phyloP scores from a whole-genome alignment of 2,113 vertebrate genomes.

The human (Homo sapiens) region DNA sequence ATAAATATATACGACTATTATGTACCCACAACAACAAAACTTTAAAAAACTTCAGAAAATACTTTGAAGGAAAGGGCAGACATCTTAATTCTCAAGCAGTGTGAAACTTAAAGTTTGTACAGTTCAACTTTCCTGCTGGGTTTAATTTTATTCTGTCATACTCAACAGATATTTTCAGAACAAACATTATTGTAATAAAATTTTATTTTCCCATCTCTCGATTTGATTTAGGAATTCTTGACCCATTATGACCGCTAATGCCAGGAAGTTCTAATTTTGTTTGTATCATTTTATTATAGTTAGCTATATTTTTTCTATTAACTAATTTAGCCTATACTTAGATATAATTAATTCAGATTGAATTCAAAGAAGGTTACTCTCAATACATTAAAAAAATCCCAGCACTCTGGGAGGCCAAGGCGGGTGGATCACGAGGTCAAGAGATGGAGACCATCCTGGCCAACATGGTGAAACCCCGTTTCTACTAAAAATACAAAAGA shows the following conservation, averaged over 20 bases:
- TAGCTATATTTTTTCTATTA: background rate
- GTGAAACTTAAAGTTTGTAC: background rate
- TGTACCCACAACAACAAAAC: too few species aligned
- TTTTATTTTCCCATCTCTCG: background rate
- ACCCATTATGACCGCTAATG: background rate
- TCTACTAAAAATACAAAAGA: too few species aligned
- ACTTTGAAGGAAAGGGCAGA: background rate
- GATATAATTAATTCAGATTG: background rate
- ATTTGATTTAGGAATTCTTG: background rate
- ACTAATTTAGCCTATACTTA: background rate
- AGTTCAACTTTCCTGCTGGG: background rate
- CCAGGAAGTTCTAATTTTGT: background rate
- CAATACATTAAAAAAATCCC: background rate
- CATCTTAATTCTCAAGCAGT: background rate
- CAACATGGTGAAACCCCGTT: too few species aligned
- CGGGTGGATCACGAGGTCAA: too few species aligned
- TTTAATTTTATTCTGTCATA: conserved; percentile 8
- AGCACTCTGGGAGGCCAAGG: too few species aligned
- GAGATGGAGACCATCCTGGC: too few species aligned
- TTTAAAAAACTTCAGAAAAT: too few species aligned
- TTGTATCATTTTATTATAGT: background rate
- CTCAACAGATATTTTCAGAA: background rate
- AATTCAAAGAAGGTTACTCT: conserved; percentile 5
- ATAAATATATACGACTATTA: too few species aligned
- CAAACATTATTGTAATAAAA: background rate